phyloP scores from a whole-genome alignment of 2,888 invertebrate genomes.

The Oxytorus armatus region DNA sequence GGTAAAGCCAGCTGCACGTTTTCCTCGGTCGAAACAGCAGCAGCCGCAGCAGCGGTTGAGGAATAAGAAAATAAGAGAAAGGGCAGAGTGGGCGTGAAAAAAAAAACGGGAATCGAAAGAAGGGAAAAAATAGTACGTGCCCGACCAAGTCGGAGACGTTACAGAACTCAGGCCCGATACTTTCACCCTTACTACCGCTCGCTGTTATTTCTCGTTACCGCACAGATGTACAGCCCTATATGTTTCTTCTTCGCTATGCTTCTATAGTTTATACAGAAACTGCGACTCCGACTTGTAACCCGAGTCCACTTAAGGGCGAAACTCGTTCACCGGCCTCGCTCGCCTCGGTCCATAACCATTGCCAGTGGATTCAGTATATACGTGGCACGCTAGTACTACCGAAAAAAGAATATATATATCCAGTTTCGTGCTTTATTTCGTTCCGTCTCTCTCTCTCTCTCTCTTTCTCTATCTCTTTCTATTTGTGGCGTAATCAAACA shows the following conservation, averaged over 20 bases:
- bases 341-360: constrained; percentile 34
- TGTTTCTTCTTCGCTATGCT: constrained; percentile 15
- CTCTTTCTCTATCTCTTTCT: constrained; percentile 7
- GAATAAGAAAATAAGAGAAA: constrained; percentile 38
- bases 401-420: constrained; percentile 45
- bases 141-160: constrained; percentile 66
- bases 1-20: constrained; percentile 68
- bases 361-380: constrained; percentile 26
- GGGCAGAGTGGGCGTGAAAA: constrained; percentile 9
- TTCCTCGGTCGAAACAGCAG: constrained; percentile 50
- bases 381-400: constrained; percentile 15
- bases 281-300: constrained; percentile 59
- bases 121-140: constrained; percentile 65
- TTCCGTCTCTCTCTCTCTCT: constrained; percentile 14
- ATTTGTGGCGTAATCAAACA: constrained; percentile 30
- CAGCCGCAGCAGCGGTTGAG: constrained; percentile 35
- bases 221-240: not conserved
- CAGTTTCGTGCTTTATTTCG: constrained; percentile 43
- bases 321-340: constrained; percentile 57
- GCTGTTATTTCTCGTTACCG: constrained; percentile 16
- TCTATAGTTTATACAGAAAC: not conserved
- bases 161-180: constrained; percentile 49
- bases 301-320: constrained; percentile 72
- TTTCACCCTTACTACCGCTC: constrained; percentile 29
- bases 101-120: not conserved